Conservation (phyloP, 2,888 invertebrate genomes). For the Nemotelus pantherinus region DNA sequence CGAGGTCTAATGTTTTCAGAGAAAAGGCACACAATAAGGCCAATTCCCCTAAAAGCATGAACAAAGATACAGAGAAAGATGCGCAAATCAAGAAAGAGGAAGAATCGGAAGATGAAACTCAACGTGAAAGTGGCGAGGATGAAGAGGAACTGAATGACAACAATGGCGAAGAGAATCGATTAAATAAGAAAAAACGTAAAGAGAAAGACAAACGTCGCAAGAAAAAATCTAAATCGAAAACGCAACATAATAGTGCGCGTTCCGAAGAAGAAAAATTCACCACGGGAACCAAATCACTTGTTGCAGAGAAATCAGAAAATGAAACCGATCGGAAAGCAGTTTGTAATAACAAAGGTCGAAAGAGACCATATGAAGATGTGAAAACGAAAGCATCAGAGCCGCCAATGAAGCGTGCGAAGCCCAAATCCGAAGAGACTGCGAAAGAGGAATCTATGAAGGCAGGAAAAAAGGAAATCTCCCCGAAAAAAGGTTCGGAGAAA, state of each 20-base stretch:
- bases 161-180: slow-evolving; percentile 42
- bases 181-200: slow-evolving; percentile 42
- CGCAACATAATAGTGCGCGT: slow-evolving; percentile 48
- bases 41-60: slow-evolving; percentile 54
- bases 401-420: slow-evolving; percentile 32
- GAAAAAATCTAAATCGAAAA: slow-evolving; percentile 46
- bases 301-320: slow-evolving; percentile 48
- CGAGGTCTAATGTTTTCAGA: slow-evolving; percentile 64
- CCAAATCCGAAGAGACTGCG: slow-evolving; percentile 19
- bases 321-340: slow-evolving; percentile 41
- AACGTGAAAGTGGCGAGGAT: slow-evolving; percentile 21
- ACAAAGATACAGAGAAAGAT: slow-evolving; percentile 53
- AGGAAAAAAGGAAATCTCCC: not conserved
- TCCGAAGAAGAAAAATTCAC: slow-evolving; percentile 49
- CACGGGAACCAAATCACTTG: slow-evolving; percentile 48
- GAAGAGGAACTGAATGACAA: slow-evolving; percentile 47
- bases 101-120: slow-evolving; percentile 46
- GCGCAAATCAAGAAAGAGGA: slow-evolving; percentile 53
- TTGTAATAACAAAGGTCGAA: slow-evolving; percentile 26
- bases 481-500: not conserved
- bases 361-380: slow-evolving; percentile 16
- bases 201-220: slow-evolving; percentile 47
- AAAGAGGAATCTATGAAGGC: slow-evolving; percentile 4
- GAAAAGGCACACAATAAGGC: slow-evolving; percentile 64
- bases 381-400: slow-evolving; percentile 34